A percentile compares a stretch with the other conserved stretches of the same genome.
phyloP scores from a whole-genome alignment of 2,113 vertebrate genomes.

The Misgurnus mizolepis region DNA sequence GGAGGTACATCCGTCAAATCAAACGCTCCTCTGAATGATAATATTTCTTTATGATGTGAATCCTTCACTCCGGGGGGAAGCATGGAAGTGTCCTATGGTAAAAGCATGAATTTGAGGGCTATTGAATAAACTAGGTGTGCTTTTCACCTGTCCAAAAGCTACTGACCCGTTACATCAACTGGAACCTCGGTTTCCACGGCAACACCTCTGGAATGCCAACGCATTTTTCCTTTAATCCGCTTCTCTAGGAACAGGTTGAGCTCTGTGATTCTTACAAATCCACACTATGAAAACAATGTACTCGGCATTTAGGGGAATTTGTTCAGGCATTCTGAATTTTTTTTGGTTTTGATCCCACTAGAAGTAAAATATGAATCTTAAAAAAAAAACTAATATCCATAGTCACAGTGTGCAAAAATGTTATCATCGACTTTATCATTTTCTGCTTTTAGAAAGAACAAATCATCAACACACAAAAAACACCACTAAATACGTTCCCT shows the following conservation, averaged over 20 bases:
- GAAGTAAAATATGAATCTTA: background rate
- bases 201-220: constrained; percentile 55
- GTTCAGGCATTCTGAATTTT: constrained; percentile 7
- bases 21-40: constrained; percentile 38
- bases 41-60: constrained; percentile 43
- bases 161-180: constrained; percentile 42
- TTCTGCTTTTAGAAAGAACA: background rate
- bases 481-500: background rate
- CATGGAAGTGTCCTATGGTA: constrained; percentile 34
- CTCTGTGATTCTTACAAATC: constrained; percentile 51
- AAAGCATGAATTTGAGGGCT: constrained; percentile 18
- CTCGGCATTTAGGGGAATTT: constrained; percentile 16
- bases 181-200: constrained; percentile 50
- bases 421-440: background rate
- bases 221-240: constrained; percentile 51
- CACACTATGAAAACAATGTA: constrained; percentile 40
- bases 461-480: background rate
- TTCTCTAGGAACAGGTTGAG: constrained; percentile 43
- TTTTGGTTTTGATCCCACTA: background rate
- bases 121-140: background rate
- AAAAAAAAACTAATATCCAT: background rate
- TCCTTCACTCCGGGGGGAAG: constrained; percentile 35
- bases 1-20: constrained; percentile 58
- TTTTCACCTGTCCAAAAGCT: constrained; percentile 59
- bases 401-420: background rate